phyloP scores from a whole-genome alignment of 2,888 invertebrate genomes.

The Diaphora mendica region DNA sequence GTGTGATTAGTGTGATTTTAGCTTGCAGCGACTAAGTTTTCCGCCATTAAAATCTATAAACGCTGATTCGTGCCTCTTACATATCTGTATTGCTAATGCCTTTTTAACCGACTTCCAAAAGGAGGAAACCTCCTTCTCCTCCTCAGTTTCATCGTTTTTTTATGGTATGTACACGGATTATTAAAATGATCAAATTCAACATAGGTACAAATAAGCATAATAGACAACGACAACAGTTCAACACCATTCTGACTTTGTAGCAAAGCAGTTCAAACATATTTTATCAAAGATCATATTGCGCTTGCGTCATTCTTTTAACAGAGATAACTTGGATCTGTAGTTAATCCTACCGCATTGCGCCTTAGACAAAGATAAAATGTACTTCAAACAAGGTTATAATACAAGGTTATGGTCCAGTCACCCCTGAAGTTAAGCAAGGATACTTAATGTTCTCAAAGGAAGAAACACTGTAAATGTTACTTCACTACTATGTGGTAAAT shows the following conservation, averaged over 20 bases:
- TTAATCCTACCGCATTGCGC: conserved; percentile 33
- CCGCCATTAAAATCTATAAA: background rate
- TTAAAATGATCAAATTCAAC: background rate
- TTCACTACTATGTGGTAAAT: too few relatives aligned
- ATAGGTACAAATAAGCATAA: background rate
- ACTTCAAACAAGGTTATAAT: background rate
- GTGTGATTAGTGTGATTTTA: too few relatives aligned
- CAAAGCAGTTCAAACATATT: background rate
- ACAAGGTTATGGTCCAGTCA: conserved; percentile 6
- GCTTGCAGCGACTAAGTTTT: background rate
- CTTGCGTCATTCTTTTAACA: conserved; percentile 34
- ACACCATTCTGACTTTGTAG: background rate
- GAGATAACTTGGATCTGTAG: conserved; percentile 25
- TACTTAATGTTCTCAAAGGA: too few relatives aligned
- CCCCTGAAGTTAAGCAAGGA: background rate
- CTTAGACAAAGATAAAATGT: background rate
- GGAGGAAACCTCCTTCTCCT: too few relatives aligned
- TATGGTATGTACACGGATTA: too few relatives aligned
- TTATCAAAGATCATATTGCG: background rate
- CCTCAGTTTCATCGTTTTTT: too few relatives aligned
- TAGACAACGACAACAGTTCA: background rate
- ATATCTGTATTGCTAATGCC: too few relatives aligned
- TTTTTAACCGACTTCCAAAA: too few relatives aligned
- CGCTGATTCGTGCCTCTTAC: background rate
- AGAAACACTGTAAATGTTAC: too few relatives aligned